These are phyloP conservation scores for Drosophila quadrilineata DNA, from an alignment of 1,140 invertebrate species.

Conservation along the genomic window DNA sequence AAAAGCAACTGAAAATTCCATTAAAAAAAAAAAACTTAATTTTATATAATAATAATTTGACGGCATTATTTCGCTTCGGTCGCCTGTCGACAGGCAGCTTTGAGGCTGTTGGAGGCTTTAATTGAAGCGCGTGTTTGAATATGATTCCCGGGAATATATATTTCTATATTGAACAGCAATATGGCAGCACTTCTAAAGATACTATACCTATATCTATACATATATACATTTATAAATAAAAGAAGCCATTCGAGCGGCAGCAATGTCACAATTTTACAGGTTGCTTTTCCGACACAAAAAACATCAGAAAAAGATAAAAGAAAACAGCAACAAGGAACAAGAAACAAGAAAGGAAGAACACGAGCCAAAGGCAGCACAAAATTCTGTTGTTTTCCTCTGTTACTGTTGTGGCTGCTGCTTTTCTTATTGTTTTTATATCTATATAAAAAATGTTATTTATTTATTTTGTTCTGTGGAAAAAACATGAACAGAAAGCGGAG, in stretches of 20 bases:
- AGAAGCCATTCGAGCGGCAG: constrained; percentile 58
- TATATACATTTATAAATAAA: constrained; percentile 56
- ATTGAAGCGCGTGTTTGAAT: not conserved
- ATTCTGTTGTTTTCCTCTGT: constrained; percentile 27
- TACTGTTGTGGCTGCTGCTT: no score
- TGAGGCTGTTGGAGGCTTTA: no score
- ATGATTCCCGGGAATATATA: no score
- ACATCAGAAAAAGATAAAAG: not conserved
- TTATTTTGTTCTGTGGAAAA: not conserved
- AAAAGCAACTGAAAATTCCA: not conserved
- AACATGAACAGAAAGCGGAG: constrained; percentile 40
- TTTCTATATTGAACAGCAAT: constrained; percentile 18
- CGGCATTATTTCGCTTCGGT: not conserved
- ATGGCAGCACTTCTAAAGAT: no score
- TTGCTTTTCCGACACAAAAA: constrained; percentile 54
- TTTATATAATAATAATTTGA: constrained; percentile 3
- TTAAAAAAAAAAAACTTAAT: constrained; percentile 17
- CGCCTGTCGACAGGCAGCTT: no score
- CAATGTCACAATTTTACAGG: constrained; percentile 69
- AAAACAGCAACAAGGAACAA: constrained; percentile 21
- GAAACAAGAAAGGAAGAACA: constrained; percentile 48
- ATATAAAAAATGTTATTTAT: constrained; percentile 5
- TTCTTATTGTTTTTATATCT: no score
- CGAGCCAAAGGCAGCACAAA: constrained; percentile 7
- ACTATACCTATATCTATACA: no score